Conservation (phyloP, 2,113 vertebrate species). For the Pleuronectes platessa region DNA sequence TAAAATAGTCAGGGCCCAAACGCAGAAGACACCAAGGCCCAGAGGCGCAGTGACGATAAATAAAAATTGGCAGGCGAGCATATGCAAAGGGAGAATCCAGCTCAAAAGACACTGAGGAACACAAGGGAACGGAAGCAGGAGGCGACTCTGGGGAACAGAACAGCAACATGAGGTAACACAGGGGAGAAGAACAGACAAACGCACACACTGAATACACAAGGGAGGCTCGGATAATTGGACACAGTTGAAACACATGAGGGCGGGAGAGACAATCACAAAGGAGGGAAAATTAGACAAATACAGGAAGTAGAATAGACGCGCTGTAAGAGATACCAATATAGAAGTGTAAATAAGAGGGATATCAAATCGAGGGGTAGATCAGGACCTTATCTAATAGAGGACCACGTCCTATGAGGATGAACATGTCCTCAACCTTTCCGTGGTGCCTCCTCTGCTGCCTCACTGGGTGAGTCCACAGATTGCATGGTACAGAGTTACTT, state of each 20-base stretch:
- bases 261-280: background rate
- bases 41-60: background rate
- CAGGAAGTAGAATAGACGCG: background rate
- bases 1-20: background rate
- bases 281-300: background rate
- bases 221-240: conserved; percentile 5
- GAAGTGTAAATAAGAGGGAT: no score
- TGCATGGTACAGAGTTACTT: no score
- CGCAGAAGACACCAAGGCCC: background rate
- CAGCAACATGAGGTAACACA: background rate
- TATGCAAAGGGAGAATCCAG: background rate
- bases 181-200: background rate
- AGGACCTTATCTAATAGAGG: background rate
- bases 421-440: background rate
- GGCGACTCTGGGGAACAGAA: background rate
- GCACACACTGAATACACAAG: background rate
- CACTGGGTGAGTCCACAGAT: no score
- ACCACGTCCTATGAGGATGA: background rate
- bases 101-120: background rate
- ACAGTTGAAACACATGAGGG: background rate
- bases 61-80: background rate
- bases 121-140: background rate
- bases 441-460: no score
- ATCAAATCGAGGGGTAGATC: background rate
- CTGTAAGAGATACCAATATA: no score